Percentiles rank a stretch among this genome's conserved stretches.
Evolutionary conservation across 2,888 invertebrate species (phyloP).

Genomic region (Yponomeuta malinellus): DNA sequence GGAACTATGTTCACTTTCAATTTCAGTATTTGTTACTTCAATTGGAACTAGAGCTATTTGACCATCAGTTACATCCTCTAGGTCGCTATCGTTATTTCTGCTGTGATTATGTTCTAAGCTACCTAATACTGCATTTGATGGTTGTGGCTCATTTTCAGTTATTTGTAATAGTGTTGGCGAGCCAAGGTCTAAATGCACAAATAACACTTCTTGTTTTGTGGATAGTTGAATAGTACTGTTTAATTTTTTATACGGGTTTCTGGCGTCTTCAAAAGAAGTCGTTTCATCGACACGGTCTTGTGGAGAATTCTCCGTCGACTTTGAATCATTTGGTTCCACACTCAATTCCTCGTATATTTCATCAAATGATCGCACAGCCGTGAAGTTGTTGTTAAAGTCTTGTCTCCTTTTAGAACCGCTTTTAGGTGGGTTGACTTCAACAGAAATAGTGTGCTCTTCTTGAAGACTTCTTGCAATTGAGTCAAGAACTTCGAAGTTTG

Average conservation of each 20-base stretch:
- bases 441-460: slow-evolving; percentile 49
- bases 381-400: slow-evolving; percentile 57
- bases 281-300: neutral
- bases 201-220: neutral
- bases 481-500: slow-evolving; percentile 62
- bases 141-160: slow-evolving; percentile 18
- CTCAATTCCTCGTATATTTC: slow-evolving; percentile 60
- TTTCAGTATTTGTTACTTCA: neutral
- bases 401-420: slow-evolving; percentile 27
- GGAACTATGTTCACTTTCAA: neutral
- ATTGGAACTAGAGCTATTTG: neutral
- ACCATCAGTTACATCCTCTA: neutral
- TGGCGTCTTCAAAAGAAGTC: neutral
- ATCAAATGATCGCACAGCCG: slow-evolving; percentile 57
- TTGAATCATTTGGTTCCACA: neutral
- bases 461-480: slow-evolving; percentile 64
- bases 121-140: slow-evolving; percentile 18
- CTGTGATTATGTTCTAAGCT: neutral
- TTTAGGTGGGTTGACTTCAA: slow-evolving; percentile 31
- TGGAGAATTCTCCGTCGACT: neutral
- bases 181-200: slow-evolving; percentile 1
- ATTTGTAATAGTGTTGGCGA: slow-evolving; percentile 22
- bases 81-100: neutral
- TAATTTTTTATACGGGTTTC: neutral
- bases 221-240: neutral